Conservation (phyloP, 2,888 invertebrate species). For the Dicranocentrus wangi region DNA sequence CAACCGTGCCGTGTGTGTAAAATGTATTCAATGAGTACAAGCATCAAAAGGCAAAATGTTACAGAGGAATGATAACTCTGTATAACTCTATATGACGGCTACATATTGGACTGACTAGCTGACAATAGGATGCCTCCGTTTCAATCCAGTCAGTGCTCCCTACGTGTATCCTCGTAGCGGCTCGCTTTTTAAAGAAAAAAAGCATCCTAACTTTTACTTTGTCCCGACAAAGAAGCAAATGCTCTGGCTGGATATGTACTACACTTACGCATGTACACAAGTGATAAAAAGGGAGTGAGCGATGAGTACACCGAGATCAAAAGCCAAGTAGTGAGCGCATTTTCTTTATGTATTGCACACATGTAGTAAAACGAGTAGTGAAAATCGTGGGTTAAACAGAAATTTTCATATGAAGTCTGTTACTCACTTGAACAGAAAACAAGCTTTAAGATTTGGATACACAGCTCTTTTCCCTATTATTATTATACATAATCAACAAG, state of each 20-base stretch:
- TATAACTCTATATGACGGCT: background rate
- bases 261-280: conserved; percentile 26
- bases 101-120: background rate
- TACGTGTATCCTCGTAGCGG: background rate
- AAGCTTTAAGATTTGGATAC: no score
- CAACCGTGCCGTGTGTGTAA: background rate
- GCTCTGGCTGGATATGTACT: background rate
- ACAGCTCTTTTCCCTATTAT: no score
- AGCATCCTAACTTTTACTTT: background rate
- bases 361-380: no score
- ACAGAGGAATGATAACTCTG: background rate
- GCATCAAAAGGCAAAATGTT: background rate
- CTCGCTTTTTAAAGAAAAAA: conserved; percentile 24
- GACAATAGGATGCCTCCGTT: conserved; percentile 16
- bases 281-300: conserved; percentile 53
- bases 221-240: conserved; percentile 38
- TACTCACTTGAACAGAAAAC: background rate
- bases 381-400: no score
- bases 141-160: background rate
- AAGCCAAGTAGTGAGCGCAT: conserved; percentile 48
- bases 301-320: conserved; percentile 30
- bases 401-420: background rate
- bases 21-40: background rate
- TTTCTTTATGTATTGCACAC: conserved; percentile 12
- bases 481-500: no score